These are phyloP conservation scores for Polypterus bichir DNA, from an alignment of 2,113 vertebrate genomes.

Conservation along the genomic window DNA sequence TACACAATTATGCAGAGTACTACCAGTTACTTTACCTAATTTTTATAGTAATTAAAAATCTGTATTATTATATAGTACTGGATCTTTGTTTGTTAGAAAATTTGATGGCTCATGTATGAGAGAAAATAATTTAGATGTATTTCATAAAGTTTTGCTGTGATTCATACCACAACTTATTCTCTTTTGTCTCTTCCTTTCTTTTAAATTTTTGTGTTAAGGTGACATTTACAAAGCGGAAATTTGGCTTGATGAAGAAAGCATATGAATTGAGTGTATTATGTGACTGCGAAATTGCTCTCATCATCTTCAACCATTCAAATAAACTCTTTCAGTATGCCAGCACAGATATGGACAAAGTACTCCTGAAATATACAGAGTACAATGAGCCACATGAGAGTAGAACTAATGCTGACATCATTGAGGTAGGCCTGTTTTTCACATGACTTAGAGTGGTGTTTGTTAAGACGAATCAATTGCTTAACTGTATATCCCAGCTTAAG, in stretches of 20 bases:
- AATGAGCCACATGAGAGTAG: slow-evolving; percentile 88
- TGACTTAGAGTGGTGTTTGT: background rate
- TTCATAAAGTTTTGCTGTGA: slow-evolving; percentile 18
- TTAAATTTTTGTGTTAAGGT: slow-evolving; percentile 58
- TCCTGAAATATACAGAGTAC: slow-evolving; percentile 93
- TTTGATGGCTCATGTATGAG: no score
- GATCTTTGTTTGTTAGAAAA: no score
- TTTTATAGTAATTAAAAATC: no score
- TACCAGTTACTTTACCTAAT: no score
- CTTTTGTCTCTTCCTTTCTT: slow-evolving; percentile 27
- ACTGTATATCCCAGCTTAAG: no score
- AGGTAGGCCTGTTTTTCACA: slow-evolving; percentile 46
- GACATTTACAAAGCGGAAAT: slow-evolving; percentile 98
- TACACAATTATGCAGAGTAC: no score
- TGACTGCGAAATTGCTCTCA: slow-evolving; percentile 90
- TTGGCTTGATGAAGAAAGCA: slow-evolving; percentile 98
- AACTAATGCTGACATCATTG: slow-evolving; percentile 85
- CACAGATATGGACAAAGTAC: slow-evolving; percentile 93
- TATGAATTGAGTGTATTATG: slow-evolving; percentile 97
- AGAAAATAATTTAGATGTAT: no score
- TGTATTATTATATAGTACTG: no score
- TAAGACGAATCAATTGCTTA: no score
- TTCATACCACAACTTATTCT: slow-evolving; percentile 25
- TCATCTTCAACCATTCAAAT: slow-evolving; percentile 77
- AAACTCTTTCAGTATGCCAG: slow-evolving; percentile 92